These are phyloP conservation scores for Mionectes olivaceus DNA, from an alignment of 2,797 vertebrate genomes.

Conservation along the genomic window DNA sequence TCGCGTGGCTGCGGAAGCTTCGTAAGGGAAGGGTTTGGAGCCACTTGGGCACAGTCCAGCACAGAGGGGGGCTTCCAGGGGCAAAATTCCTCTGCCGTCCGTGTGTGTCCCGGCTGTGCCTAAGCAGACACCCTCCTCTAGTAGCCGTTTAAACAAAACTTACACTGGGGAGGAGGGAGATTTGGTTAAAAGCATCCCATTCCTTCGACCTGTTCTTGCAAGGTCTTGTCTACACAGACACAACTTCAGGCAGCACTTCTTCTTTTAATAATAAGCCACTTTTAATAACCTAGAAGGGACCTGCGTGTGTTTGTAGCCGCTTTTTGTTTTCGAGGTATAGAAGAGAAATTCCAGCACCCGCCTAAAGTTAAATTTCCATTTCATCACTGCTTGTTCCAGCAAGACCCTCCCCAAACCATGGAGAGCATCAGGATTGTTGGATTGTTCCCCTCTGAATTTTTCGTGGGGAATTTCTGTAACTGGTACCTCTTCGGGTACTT, in stretches of 20 bases:
- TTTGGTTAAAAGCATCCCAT: not conserved
- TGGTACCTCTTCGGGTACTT: not conserved
- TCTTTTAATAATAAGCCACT: not conserved
- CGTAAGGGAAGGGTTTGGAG: accelerated
- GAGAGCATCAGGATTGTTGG: not conserved
- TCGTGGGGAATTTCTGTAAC: accelerated
- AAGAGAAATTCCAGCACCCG: accelerated
- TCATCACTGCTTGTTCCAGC: not conserved
- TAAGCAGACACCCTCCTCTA: accelerated
- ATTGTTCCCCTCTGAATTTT: not conserved
- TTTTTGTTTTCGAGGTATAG: not conserved
- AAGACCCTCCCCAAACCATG: accelerated
- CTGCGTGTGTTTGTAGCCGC: not conserved
- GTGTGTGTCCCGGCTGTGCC: accelerated
- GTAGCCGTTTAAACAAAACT: not conserved
- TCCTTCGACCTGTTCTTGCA: not conserved
- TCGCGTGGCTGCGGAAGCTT: not conserved
- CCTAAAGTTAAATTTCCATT: not conserved
- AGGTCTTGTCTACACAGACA: not conserved
- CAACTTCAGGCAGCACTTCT: accelerated
- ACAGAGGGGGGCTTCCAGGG: accelerated
- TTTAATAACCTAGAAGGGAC: not conserved
- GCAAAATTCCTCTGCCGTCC: not conserved
- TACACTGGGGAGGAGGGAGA: accelerated
- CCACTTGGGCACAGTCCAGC: accelerated